A percentile compares a stretch with the other conserved stretches of the same genome.
These are phyloP conservation scores for Struthidea cinerea DNA, from an alignment of 2,113 vertebrate species.

Conservation along the genomic window DNA sequence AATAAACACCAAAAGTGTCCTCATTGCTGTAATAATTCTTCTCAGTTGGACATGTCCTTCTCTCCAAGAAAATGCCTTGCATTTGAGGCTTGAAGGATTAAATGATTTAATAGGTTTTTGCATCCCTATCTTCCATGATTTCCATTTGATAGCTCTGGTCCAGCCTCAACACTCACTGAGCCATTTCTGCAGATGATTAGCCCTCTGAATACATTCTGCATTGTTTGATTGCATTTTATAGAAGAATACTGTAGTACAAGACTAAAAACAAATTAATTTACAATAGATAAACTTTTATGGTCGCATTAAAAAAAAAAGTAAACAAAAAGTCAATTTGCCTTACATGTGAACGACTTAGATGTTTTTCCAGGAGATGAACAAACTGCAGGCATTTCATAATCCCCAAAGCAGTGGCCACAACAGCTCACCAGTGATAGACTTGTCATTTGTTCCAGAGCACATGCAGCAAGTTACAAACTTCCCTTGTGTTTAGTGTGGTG, in stretches of 20 bases:
- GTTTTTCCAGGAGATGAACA: not conserved
- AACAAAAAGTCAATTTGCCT: not conserved
- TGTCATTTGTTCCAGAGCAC: not conserved
- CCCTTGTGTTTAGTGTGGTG: not conserved
- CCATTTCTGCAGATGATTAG: not conserved
- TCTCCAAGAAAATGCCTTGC: not conserved
- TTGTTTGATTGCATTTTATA: not conserved
- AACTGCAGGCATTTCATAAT: not conserved
- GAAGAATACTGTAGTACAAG: not conserved
- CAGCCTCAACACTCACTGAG: not conserved
- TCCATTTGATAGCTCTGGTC: not conserved
- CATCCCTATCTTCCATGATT: not conserved
- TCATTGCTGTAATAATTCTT: not conserved
- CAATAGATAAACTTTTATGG: not conserved
- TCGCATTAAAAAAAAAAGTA: not conserved
- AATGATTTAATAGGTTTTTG: not conserved
- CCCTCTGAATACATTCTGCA: not conserved
- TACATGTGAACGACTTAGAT: not conserved
- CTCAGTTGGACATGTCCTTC: not conserved
- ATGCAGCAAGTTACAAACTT: not conserved
- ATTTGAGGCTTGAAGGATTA: not conserved
- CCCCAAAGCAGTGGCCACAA: not conserved
- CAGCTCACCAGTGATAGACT: not conserved
- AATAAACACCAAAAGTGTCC: not conserved
- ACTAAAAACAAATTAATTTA: not conserved